A percentile compares a stretch with the other conserved stretches of the same genome.
phyloP scores from a whole-genome alignment of 2,797 vertebrate species.

The Anguilla megastoma region DNA sequence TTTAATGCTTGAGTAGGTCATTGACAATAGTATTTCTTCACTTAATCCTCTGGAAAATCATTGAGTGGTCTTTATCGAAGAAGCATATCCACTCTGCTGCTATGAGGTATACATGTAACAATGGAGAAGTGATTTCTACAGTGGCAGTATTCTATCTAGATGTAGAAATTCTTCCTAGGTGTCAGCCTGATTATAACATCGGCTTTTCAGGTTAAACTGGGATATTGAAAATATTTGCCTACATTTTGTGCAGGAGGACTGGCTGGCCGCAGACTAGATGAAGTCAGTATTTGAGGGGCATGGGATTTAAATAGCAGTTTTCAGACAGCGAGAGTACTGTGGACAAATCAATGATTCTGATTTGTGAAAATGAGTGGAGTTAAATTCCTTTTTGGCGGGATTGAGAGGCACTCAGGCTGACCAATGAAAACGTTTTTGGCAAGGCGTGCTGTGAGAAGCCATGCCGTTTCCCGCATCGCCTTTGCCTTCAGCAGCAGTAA shows the following conservation, averaged over 20 bases:
- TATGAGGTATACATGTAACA: not conserved
- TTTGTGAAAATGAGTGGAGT: not conserved
- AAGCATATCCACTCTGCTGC: constrained; percentile 6
- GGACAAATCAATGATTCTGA: not conserved
- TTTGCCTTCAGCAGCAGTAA: not conserved
- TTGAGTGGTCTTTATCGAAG: not conserved
- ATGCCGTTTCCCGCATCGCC: not conserved
- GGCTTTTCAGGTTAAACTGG: not conserved
- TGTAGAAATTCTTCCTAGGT: not conserved
- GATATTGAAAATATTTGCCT: not conserved
- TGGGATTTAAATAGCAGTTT: not conserved
- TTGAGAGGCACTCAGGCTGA: not conserved
- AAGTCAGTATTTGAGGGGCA: not conserved
- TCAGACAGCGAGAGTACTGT: not conserved
- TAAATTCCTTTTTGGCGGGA: not conserved
- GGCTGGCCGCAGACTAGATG: not conserved
- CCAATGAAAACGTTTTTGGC: not conserved
- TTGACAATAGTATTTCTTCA: constrained; percentile 4
- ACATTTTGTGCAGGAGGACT: not conserved
- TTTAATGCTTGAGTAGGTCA: constrained; percentile 7
- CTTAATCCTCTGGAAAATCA: constrained; percentile 16
- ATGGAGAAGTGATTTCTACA: not conserved
- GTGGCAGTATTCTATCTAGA: not conserved
- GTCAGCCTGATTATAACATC: not conserved
- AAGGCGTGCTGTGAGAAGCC: not conserved